Evolutionary conservation across 1,140 invertebrate species (phyloP), one percentile per base, ranked within the genome.

Genomic region (Eumaeus atala): DNA sequence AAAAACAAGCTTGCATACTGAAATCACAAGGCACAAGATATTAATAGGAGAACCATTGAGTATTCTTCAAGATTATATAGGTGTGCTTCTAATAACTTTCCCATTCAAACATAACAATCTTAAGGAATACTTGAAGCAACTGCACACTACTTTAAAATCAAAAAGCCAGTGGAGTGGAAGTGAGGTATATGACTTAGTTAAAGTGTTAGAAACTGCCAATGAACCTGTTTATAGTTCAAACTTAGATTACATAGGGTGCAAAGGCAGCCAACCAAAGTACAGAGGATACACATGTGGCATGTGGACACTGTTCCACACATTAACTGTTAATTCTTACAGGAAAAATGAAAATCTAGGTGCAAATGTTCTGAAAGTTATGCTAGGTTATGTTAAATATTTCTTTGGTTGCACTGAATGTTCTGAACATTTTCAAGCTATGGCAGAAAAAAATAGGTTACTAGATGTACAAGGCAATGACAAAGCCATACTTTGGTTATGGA

Each of bases 251-350:
- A 88, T 95, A 48, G 93, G 92, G 9, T 99, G 98, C 77, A 89
- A 90, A 67, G 96, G 96, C 7, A 96, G 94, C 72, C 81, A 89
- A 42, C 79, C 92, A 1, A 86, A 90, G 35, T 90, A 89, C 48
- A 90, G 98, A 48, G 96, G 97, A n/a, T 99, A 96, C 78, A 95
- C 97, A 0, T 99, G 98, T 88, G 93, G 95, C 0, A 84, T 99
- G 11, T 99, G 98, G 98, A 95, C 92, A 35, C 88, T 98, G 56
- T 99, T 99, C 79, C 98, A 99, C 76, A 95, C 93, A 42, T 80
- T 99, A 17, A 97, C 96, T 9, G 94, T 98, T 0, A 93, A 93
- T 74, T 92, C 93, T 48, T 90, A 91, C 0, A 61, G 79, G 3
- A 78, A 79, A 18, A 73, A 88, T 35, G 72, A 87, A 0, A 68